phyloP scores from a whole-genome alignment of 2,113 vertebrate genomes.

The Urocynchramus pylzowi region DNA sequence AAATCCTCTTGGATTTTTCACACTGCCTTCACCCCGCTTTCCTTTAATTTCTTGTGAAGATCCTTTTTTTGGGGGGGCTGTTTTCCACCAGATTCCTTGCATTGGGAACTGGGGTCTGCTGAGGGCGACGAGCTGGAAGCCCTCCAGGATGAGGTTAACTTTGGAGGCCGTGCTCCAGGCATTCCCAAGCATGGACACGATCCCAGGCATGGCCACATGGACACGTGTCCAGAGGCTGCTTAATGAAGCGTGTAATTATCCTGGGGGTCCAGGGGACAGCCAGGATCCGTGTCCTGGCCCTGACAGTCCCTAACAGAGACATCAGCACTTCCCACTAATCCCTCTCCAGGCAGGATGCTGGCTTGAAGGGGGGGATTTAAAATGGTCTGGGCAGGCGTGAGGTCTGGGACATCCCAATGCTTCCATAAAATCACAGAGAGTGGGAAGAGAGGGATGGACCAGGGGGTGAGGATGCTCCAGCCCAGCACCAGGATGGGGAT shows the following conservation, averaged over 20 bases:
- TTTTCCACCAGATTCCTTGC: neutral
- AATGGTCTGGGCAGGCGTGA: neutral
- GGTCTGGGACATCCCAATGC: fast-evolving
- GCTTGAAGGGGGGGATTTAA: neutral
- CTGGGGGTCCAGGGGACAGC: neutral
- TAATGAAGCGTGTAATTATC: neutral
- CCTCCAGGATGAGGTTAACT: neutral
- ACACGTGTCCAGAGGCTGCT: neutral
- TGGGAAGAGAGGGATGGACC: neutral
- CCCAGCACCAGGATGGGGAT: neutral
- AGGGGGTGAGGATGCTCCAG: neutral
- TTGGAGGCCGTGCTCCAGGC: neutral
- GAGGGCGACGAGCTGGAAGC: neutral
- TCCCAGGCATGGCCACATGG: neutral
- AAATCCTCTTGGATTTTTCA: neutral
- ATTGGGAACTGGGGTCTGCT: neutral
- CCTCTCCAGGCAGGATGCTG: neutral
- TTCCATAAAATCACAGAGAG: neutral
- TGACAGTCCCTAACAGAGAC: neutral
- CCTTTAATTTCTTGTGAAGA: neutral
- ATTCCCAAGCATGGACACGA: neutral
- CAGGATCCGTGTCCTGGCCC: neutral
- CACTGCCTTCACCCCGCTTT: neutral
- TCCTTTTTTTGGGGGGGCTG: neutral
- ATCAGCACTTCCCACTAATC: neutral